These are phyloP conservation scores for Monochamus saltuarius DNA, from an alignment of 1,140 invertebrate genomes.

Conservation along the genomic window DNA sequence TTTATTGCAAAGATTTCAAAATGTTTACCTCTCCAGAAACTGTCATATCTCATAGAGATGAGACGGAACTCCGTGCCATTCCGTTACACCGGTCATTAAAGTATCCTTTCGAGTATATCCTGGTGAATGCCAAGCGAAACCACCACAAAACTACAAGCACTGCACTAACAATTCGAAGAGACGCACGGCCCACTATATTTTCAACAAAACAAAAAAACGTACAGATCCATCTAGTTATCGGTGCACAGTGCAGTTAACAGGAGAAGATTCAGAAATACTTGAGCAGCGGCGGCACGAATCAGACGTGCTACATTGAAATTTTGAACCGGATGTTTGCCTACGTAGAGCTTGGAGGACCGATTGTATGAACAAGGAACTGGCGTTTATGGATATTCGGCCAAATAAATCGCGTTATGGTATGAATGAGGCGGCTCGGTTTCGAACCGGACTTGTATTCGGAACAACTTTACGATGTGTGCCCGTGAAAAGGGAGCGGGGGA, in stretches of 20 bases:
- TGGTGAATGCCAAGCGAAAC: no score
- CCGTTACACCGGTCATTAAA: constrained; percentile 1
- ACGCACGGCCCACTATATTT: no score
- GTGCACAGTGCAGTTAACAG: constrained; percentile 3
- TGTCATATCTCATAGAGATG: constrained; percentile 29
- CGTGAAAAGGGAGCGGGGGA: background rate
- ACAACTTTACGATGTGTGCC: no score
- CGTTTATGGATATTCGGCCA: constrained; percentile 17
- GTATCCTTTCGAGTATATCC: no score
- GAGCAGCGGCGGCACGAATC: no score
- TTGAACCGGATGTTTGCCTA: constrained; percentile 19
- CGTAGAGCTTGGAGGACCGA: constrained; percentile 6
- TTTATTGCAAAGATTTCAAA: background rate
- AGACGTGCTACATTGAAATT: constrained; percentile 16
- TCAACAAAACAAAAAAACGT: no score
- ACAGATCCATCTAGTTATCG: background rate
- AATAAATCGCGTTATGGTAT: constrained; percentile 9
- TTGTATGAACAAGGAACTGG: constrained; percentile 4
- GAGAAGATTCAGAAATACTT: background rate
- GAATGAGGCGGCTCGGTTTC: constrained; percentile 10
- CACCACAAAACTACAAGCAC: no score
- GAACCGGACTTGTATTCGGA: constrained; percentile 9
- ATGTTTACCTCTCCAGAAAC: constrained; percentile 33
- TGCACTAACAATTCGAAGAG: no score
- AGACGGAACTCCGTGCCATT: constrained; percentile 8